Evolutionary conservation across 2,888 invertebrate species (phyloP).

Genomic region (Chymomyza procnemis): DNA sequence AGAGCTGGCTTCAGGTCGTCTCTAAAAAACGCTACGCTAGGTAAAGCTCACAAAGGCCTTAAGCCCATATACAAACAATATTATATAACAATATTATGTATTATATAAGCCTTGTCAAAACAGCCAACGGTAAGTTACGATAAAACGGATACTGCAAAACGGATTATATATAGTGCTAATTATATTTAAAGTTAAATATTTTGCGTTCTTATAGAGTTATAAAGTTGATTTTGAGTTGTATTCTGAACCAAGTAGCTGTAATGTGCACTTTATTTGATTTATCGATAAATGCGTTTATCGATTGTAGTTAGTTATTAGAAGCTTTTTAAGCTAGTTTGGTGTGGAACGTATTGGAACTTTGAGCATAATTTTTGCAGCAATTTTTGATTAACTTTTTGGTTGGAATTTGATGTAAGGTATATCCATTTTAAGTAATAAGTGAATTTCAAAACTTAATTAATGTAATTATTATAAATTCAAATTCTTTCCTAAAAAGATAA

Average conservation of each 20-base stretch:
- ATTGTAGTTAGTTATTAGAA: slow-evolving; percentile 19
- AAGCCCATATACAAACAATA: slow-evolving; percentile 10
- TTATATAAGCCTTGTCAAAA: slow-evolving; percentile 1
- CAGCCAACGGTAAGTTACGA: slow-evolving; percentile 45
- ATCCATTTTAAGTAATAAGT: too few relatives aligned
- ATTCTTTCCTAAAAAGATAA: too few relatives aligned
- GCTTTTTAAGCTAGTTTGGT: not conserved
- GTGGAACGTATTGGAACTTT: not conserved
- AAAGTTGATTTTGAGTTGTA: slow-evolving; percentile 1
- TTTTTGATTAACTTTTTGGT: too few relatives aligned
- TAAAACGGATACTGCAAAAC: slow-evolving; percentile 14
- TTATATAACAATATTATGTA: slow-evolving; percentile 13
- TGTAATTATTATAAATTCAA: too few relatives aligned
- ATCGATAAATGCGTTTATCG: slow-evolving; percentile 10
- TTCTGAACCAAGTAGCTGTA: slow-evolving; percentile 38
- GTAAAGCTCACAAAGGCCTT: not conserved
- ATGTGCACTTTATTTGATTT: slow-evolving; percentile 53
- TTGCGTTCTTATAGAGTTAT: slow-evolving; percentile 14
- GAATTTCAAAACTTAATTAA: too few relatives aligned
- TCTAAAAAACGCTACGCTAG: slow-evolving; percentile 1
- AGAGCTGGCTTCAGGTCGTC: slow-evolving; percentile 23
- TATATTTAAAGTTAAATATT: slow-evolving; percentile 22
- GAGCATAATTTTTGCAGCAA: not conserved
- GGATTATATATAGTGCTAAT: slow-evolving; percentile 17
- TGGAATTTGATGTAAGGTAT: too few relatives aligned